Conservation (phyloP, 2,797 vertebrate genomes). For the Zenarchopterus dispar region DNA sequence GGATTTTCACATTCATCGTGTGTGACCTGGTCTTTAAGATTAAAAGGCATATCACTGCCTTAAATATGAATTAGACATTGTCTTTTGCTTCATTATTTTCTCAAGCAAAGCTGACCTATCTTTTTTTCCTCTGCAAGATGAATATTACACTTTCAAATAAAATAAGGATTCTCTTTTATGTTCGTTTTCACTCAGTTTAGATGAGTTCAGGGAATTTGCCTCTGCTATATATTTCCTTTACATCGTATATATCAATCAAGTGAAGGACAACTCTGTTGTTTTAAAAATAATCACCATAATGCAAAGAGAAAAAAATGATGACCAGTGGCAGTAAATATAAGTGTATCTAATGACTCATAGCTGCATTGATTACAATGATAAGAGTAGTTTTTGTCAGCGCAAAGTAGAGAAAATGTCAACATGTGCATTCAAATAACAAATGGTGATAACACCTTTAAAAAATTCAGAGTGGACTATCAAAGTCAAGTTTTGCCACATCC, state of each 20-base stretch:
- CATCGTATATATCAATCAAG: conserved; percentile 26
- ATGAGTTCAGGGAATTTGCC: background rate
- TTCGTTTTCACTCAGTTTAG: too few species aligned
- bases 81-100: background rate
- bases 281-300: conserved; percentile 40
- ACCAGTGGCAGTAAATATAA: conserved; percentile 26
- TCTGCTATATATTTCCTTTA: background rate
- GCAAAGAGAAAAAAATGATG: conserved; percentile 19
- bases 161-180: background rate
- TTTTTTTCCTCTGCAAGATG: background rate
- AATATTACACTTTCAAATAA: background rate
- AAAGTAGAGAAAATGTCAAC: conserved; percentile 30
- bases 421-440: background rate
- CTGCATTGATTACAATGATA: conserved; percentile 35
- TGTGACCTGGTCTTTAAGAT: conserved; percentile 15
- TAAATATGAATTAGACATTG: conserved; percentile 2
- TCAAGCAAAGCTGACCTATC: background rate
- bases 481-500: conserved; percentile 8
- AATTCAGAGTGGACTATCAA: too few species aligned
- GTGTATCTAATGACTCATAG: conserved; percentile 26
- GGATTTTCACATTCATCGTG: conserved; percentile 19
- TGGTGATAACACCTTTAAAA: too few species aligned
- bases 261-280: conserved; percentile 18
- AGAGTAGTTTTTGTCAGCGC: conserved; percentile 45
- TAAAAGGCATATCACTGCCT: conserved; percentile 17